These are phyloP conservation scores for Brachionichthys hirsutus DNA, from an alignment of 2,113 vertebrate species.

Conservation along the genomic window DNA sequence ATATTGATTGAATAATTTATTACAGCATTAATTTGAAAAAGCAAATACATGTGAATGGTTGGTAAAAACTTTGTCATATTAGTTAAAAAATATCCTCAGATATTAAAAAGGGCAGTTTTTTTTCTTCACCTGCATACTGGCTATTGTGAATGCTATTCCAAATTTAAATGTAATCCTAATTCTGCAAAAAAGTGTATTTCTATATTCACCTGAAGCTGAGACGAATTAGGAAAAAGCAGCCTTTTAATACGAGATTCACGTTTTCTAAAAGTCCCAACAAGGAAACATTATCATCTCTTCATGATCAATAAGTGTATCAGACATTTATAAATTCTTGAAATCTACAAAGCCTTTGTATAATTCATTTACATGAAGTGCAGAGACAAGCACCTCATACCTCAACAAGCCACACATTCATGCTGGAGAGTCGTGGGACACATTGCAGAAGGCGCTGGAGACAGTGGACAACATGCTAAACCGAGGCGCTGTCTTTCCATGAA, in stretches of 20 bases:
- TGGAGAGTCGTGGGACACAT: slow-evolving; percentile 24
- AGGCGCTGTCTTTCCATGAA: slow-evolving; percentile 52
- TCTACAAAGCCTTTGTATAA: slow-evolving; percentile 15
- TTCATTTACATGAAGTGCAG: slow-evolving; percentile 26
- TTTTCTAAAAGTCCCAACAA: no score
- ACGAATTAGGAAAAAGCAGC: no score
- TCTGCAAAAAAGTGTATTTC: no score
- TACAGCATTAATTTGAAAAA: background rate
- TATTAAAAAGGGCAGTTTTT: no score
- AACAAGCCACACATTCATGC: slow-evolving; percentile 3
- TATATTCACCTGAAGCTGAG: no score
- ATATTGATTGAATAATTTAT: background rate
- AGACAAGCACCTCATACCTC: background rate
- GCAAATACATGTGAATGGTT: no score
- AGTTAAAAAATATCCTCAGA: no score
- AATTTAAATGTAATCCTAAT: no score
- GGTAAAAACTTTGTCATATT: no score
- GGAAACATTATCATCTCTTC: background rate
- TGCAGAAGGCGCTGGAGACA: slow-evolving; percentile 42
- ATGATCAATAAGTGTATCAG: slow-evolving; percentile 2
- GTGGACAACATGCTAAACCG: slow-evolving; percentile 41
- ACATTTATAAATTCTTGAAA: slow-evolving; percentile 26
- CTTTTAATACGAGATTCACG: no score
- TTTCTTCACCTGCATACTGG: no score
- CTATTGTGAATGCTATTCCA: no score